Evolutionary conservation across 2,888 invertebrate genomes (phyloP).

Genomic region (Miltochrista miniata): DNA sequence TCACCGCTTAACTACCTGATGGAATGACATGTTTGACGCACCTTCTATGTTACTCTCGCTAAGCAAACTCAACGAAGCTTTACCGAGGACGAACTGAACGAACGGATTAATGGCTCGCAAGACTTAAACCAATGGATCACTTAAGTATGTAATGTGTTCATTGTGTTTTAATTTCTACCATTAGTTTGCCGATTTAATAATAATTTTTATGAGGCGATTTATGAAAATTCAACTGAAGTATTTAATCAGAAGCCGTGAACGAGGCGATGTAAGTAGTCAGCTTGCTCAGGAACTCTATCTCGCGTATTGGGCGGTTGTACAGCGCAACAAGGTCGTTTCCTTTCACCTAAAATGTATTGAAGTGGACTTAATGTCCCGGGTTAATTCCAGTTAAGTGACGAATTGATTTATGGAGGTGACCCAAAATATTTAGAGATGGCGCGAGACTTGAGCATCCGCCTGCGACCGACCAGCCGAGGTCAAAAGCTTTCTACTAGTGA

Average conservation of each 20-base stretch:
- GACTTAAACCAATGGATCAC: constrained; percentile 15
- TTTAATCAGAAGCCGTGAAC: constrained; percentile 10
- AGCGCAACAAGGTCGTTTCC: no score
- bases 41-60: constrained; percentile 60
- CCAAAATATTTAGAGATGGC: neutral
- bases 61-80: constrained; percentile 69
- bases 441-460: constrained; percentile 2
- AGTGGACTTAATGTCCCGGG: neutral
- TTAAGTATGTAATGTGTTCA: neutral
- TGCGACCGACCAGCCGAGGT: constrained; percentile 35
- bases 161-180: neutral
- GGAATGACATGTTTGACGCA: constrained; percentile 76
- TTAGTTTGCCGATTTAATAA: neutral
- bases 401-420: neutral
- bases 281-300: constrained; percentile 7
- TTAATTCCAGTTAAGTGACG: neutral
- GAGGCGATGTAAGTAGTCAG: constrained; percentile 10
- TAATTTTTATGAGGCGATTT: constrained; percentile 1
- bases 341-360: neutral
- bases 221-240: constrained; percentile 2
- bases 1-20: constrained; percentile 81
- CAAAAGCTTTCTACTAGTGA: constrained; percentile 70
- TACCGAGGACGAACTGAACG: constrained; percentile 34
- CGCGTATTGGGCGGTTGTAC: no score
- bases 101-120: constrained; percentile 20